phyloP scores from a whole-genome alignment of 2,113 vertebrate species.

The Entomyzon cyanotis region DNA sequence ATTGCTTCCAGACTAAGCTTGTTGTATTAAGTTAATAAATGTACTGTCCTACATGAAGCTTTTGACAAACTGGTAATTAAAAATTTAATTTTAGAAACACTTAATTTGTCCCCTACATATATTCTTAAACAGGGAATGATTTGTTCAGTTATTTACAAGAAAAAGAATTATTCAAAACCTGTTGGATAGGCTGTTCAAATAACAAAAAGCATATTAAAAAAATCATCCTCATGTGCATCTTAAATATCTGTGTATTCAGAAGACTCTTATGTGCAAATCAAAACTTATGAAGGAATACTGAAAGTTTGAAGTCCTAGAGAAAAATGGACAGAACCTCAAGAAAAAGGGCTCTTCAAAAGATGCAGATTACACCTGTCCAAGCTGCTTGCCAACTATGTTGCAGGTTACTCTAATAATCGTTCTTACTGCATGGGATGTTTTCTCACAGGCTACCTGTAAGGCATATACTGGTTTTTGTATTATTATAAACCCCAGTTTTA shows the following conservation, averaged over 20 bases:
- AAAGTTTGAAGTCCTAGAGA: not conserved
- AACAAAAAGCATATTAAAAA: not conserved
- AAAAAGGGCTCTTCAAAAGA: constrained; percentile 23
- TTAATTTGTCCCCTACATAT: not conserved
- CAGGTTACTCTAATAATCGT: constrained; percentile 35
- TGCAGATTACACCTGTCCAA: constrained; percentile 55
- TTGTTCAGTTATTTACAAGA: not conserved
- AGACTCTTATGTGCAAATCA: not conserved
- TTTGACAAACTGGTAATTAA: not conserved
- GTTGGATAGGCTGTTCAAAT: not conserved
- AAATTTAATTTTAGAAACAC: not conserved
- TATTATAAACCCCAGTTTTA: constrained; percentile 29
- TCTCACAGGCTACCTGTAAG: constrained; percentile 32
- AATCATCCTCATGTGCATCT: not conserved
- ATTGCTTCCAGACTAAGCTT: not conserved
- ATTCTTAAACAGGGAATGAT: not conserved
- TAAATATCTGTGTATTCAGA: not conserved
- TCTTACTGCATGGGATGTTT: constrained; percentile 15
- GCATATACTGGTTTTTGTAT: constrained; percentile 18
- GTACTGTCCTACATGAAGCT: not conserved
- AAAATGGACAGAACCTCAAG: not conserved
- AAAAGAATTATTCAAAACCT: not conserved
- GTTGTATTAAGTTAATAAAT: not conserved
- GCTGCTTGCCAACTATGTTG: constrained; percentile 18
- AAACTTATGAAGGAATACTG: not conserved